Percentiles rank a stretch among this genome's conserved stretches.
Evolutionary conservation across 1,140 invertebrate species (phyloP).

Genomic region (Drosophila persimilis): DNA sequence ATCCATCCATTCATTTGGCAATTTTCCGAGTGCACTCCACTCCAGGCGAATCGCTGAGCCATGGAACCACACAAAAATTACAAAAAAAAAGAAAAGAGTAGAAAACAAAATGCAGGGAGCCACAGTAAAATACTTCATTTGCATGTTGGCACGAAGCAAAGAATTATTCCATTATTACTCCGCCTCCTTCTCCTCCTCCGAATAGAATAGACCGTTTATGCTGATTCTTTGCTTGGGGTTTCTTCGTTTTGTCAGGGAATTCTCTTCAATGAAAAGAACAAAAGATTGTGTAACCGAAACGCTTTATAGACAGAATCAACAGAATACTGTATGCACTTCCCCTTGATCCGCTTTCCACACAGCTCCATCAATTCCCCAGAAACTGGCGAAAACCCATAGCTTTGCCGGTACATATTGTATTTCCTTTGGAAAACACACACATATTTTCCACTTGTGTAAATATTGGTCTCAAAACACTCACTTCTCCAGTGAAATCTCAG

Average conservation of each 20-base stretch:
- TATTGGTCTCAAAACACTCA: slow-evolving; percentile 35
- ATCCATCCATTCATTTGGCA: slow-evolving; percentile 21
- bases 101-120: slow-evolving; percentile 35
- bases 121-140: slow-evolving; percentile 9
- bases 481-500: slow-evolving; percentile 36
- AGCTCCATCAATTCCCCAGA: slow-evolving; percentile 11
- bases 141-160: slow-evolving; percentile 26
- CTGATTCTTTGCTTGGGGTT: slow-evolving; percentile 35
- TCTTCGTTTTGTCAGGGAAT: slow-evolving; percentile 31
- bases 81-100: not conserved
- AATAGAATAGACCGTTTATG: slow-evolving; percentile 5
- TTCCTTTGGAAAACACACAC: slow-evolving; percentile 12
- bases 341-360: slow-evolving; percentile 27
- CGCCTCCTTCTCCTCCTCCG: too few species aligned
- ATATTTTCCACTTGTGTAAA: slow-evolving; percentile 43
- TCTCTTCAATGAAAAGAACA: slow-evolving; percentile 31
- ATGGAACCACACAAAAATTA: slow-evolving; percentile 17
- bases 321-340: not conserved
- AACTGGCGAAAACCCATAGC: slow-evolving; percentile 30
- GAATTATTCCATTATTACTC: not conserved
- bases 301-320: slow-evolving; percentile 40
- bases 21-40: not conserved
- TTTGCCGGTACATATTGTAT: slow-evolving; percentile 22
- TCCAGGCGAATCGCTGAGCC: slow-evolving; percentile 21
- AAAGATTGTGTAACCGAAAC: slow-evolving; percentile 18